Evolutionary conservation across 2,113 vertebrate genomes (phyloP).

Genomic region (Nycticryphes semicollaris): DNA sequence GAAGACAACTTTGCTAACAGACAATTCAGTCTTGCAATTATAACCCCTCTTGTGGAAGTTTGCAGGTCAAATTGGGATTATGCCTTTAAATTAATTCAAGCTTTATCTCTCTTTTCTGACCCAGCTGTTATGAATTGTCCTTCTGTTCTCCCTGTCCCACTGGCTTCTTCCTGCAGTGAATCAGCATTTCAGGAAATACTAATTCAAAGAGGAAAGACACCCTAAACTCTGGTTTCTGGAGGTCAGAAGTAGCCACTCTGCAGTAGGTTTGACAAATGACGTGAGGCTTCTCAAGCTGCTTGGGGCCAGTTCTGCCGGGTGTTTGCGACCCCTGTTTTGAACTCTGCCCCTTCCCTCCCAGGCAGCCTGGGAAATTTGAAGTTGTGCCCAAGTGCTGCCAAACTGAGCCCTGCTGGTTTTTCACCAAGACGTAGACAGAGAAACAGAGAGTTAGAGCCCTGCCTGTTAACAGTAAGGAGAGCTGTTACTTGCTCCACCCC

Average conservation of each 20-base stretch:
- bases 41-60: not conserved
- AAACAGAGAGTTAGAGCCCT: not conserved
- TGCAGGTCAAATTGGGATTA: conserved; percentile 31
- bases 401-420: not conserved
- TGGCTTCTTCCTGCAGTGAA: conserved; percentile 54
- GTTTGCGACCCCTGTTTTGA: not conserved
- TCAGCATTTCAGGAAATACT: conserved; percentile 62
- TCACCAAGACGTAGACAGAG: not conserved
- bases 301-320: not conserved
- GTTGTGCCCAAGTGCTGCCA: not conserved
- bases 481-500: not conserved
- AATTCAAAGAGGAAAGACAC: conserved; percentile 48
- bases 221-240: conserved; percentile 14
- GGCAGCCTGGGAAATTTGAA: not conserved
- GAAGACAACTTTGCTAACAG: conserved; percentile 49
- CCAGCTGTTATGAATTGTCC: conserved; percentile 39
- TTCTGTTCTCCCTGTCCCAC: conserved; percentile 24
- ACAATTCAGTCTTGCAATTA: conserved; percentile 19
- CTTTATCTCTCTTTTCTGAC: conserved; percentile 50
- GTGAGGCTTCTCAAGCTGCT: not conserved
- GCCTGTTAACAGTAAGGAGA: not conserved
- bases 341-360: not conserved
- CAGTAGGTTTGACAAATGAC: not conserved
- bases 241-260: not conserved
- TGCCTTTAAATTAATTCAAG: conserved; percentile 40